A percentile compares a stretch with the other conserved stretches of the same genome.
Evolutionary conservation across 2,888 invertebrate genomes (phyloP).

Genomic region (Cerastoderma edule): DNA sequence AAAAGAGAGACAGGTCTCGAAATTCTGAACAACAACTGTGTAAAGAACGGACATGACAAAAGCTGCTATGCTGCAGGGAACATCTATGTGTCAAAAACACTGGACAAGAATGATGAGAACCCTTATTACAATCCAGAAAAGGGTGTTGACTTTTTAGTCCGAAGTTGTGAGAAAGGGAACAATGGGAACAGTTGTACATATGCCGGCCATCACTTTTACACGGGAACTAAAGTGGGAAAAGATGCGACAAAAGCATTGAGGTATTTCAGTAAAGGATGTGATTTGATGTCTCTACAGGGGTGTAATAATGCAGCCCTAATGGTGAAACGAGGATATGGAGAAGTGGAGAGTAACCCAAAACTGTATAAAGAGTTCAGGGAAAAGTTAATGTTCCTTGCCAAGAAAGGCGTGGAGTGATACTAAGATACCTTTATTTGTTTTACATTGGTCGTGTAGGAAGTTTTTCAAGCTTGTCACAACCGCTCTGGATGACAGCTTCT

Average conservation of each 20-base stretch:
- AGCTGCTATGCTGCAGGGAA: neutral
- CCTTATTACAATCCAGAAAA: neutral
- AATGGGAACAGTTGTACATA: conserved; percentile 91
- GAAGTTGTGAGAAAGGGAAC: conserved; percentile 89
- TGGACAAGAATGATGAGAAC: conserved; percentile 10
- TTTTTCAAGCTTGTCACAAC: too few relatives aligned
- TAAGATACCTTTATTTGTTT: too few relatives aligned
- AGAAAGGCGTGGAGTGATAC: neutral
- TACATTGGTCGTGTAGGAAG: too few relatives aligned
- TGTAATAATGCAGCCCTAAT: conserved; percentile 90
- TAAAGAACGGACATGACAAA: neutral
- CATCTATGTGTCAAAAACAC: conserved; percentile 24
- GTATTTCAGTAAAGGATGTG: conserved; percentile 92
- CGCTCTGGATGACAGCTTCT: too few relatives aligned
- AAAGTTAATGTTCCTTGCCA: conserved; percentile 15
- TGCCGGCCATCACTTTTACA: conserved; percentile 85
- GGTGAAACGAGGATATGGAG: conserved; percentile 30
- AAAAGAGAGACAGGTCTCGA: neutral
- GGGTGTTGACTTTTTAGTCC: conserved; percentile 86
- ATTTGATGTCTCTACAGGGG: conserved; percentile 90
- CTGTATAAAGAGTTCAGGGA: conserved; percentile 21
- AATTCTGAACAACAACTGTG: conserved; percentile 4
- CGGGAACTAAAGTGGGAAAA: conserved; percentile 84
- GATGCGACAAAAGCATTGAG: conserved; percentile 88
- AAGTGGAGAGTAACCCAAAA: conserved; percentile 17